Evolutionary conservation across 2,888 invertebrate species (phyloP).

Genomic region (Alloscopus bannaensis): DNA sequence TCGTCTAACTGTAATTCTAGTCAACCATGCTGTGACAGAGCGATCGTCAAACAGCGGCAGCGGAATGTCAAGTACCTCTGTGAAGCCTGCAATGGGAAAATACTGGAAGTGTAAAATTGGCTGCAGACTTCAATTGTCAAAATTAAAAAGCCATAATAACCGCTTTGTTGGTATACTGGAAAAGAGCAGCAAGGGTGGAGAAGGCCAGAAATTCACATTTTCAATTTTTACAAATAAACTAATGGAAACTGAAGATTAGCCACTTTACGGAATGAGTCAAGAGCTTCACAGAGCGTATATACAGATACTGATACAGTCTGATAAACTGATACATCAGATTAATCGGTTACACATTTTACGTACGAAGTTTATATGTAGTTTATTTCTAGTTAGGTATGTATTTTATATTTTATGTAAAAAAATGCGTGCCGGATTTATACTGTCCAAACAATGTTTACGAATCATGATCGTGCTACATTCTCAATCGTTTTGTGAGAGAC

Average conservation of each 20-base stretch:
- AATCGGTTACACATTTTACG: too few species aligned
- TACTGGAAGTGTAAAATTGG: conserved; percentile 45
- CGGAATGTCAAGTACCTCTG: background rate
- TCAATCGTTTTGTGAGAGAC: too few species aligned
- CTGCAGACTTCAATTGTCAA: conserved; percentile 27
- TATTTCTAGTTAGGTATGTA: too few species aligned
- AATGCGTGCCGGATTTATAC: too few species aligned
- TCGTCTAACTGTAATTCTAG: conserved; percentile 32
- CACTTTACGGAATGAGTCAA: too few species aligned
- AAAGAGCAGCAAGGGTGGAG: conserved; percentile 19
- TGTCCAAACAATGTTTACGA: too few species aligned
- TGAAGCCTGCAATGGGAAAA: conserved; percentile 52
- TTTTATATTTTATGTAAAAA: too few species aligned
- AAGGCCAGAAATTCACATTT: conserved; percentile 13
- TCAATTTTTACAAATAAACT: background rate
- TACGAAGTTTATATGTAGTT: too few species aligned
- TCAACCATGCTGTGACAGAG: conserved; percentile 45
- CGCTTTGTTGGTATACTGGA: conserved; percentile 11
- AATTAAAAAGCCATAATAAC: background rate
- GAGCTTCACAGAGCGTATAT: too few species aligned
- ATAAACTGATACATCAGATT: background rate
- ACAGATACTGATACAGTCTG: background rate
- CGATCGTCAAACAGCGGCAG: background rate
- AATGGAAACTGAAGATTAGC: too few species aligned
- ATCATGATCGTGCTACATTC: too few species aligned